Evolutionary conservation across 2,888 invertebrate genomes (phyloP).

Genomic region (Caenorhabditis doughertyi): DNA sequence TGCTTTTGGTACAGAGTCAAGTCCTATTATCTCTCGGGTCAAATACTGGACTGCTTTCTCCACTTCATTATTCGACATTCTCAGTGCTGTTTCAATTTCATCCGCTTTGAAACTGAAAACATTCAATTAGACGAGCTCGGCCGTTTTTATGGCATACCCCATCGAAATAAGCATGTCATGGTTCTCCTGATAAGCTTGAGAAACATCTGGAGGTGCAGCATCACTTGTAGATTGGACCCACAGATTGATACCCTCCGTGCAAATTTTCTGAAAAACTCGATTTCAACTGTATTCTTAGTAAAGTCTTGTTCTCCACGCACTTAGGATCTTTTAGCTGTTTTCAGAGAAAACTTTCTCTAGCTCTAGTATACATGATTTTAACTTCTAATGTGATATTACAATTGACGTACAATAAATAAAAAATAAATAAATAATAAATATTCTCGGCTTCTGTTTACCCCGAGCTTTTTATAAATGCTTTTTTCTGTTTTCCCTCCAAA

Average conservation of each 20-base stretch:
- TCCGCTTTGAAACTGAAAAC: slow-evolving; percentile 53
- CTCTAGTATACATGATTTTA: too few species aligned
- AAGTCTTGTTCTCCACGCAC: too few species aligned
- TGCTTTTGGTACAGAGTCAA: slow-evolving; percentile 41
- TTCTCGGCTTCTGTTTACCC: too few species aligned
- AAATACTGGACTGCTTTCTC: slow-evolving; percentile 60
- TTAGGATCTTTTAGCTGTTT: too few species aligned
- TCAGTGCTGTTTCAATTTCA: slow-evolving; percentile 53
- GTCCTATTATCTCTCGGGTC: slow-evolving; percentile 56
- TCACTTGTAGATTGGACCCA: slow-evolving; percentile 59
- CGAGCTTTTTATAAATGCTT: too few species aligned
- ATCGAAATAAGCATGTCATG: slow-evolving; percentile 46
- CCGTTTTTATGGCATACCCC: slow-evolving; percentile 39
- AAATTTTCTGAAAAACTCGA: slow-evolving; percentile 39
- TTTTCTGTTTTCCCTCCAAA: too few species aligned
- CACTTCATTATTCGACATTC: slow-evolving; percentile 58
- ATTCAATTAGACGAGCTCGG: background rate
- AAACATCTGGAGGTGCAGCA: slow-evolving; percentile 21
- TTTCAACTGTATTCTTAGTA: background rate
- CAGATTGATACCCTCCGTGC: slow-evolving; percentile 55
- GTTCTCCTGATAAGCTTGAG: slow-evolving; percentile 45
- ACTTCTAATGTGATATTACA: too few species aligned
- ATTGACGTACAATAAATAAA: too few species aligned
- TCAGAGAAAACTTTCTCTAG: too few species aligned
- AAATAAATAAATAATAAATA: too few species aligned